These are phyloP conservation scores for Mesitornis unicolor DNA, from an alignment of 2,113 vertebrate genomes.

Conservation along the genomic window DNA sequence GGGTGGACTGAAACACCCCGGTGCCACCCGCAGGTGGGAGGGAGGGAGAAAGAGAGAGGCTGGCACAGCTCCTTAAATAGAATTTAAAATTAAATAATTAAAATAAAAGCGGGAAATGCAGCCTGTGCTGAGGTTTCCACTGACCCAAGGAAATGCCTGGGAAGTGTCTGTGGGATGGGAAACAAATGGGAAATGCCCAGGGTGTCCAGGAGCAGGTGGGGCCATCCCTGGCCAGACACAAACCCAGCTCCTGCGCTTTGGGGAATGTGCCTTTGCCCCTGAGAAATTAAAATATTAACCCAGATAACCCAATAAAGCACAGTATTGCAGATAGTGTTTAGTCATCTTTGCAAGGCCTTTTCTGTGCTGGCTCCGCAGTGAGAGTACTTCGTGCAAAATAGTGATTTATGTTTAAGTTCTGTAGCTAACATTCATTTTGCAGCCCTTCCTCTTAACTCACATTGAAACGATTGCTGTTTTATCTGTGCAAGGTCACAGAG, in stretches of 20 bases:
- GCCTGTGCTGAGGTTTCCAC: background rate
- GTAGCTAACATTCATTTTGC: background rate
- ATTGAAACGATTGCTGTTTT: background rate
- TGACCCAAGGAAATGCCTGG: background rate
- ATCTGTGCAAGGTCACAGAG: background rate
- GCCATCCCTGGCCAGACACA: rapidly evolving
- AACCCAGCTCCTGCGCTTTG: background rate
- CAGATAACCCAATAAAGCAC: rapidly evolving
- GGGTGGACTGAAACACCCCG: background rate
- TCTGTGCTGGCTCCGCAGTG: background rate
- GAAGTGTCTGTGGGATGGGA: background rate
- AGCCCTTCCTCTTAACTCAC: background rate
- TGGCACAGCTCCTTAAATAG: background rate
- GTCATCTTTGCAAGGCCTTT: background rate
- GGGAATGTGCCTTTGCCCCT: rapidly evolving
- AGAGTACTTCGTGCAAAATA: background rate
- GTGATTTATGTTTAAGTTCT: background rate
- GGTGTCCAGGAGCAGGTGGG: background rate
- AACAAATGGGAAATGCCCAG: background rate
- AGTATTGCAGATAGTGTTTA: background rate
- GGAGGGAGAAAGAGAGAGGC: too few species aligned
- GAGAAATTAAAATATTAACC: background rate
- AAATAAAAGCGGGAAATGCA: background rate
- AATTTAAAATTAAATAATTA: background rate
- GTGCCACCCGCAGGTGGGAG: background rate